phyloP scores from a whole-genome alignment of 1,140 invertebrate genomes.

The Helicoverpa armigera region DNA sequence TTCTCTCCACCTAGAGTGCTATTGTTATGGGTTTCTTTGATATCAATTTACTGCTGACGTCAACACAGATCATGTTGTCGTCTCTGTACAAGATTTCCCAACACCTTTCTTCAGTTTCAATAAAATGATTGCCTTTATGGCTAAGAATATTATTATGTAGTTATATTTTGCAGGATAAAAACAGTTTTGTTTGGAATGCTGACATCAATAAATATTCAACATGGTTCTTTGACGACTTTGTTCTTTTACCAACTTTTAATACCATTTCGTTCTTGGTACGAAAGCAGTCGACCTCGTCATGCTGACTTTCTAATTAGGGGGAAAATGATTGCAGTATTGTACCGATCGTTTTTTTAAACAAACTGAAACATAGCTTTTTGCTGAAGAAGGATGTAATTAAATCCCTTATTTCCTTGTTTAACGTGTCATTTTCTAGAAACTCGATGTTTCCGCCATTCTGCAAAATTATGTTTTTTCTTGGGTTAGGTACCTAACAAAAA shows the following conservation, averaged over 20 bases:
- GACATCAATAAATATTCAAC: background rate
- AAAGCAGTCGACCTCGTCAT: slow-evolving; percentile 16
- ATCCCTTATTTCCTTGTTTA: slow-evolving; percentile 36
- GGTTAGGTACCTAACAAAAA: background rate
- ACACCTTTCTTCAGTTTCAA: background rate
- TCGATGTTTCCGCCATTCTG: slow-evolving; percentile 11
- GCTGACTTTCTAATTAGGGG: background rate
- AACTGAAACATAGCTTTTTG: slow-evolving; percentile 25
- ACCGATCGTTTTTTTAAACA: slow-evolving; percentile 13
- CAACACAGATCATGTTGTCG: background rate
- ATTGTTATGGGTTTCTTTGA: slow-evolving; percentile 1
- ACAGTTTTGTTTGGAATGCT: background rate
- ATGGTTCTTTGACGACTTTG: background rate
- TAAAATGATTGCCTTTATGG: background rate
- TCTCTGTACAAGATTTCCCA: background rate
- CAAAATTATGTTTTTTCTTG: background rate
- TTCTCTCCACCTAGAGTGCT: background rate
- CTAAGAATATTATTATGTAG: background rate
- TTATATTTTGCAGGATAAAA: background rate
- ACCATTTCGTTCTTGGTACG: slow-evolving; percentile 37
- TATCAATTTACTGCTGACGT: background rate
- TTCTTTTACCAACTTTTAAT: slow-evolving; percentile 7
- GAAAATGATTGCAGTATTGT: background rate
- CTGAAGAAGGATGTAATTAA: slow-evolving; percentile 42
- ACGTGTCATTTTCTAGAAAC: slow-evolving; percentile 24